A percentile compares a stretch with the other conserved stretches of the same genome.
Conservation (phyloP, 2,797 vertebrate genomes). For the Urosaurus nigricauda region DNA sequence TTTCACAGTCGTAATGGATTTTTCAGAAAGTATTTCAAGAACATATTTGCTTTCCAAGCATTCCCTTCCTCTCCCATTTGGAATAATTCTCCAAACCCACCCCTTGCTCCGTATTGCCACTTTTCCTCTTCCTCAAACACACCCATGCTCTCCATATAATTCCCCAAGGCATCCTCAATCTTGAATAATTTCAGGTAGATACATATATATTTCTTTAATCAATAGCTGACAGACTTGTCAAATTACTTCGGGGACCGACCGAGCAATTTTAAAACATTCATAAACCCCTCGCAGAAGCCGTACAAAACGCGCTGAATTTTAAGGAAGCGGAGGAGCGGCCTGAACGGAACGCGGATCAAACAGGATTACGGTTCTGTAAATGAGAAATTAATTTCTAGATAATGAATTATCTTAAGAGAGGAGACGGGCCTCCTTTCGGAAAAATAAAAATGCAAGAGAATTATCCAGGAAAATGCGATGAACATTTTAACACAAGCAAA, state of each 20-base stretch:
- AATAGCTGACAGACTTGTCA: conserved; percentile 86
- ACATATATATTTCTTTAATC: conserved; percentile 79
- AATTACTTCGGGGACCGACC: conserved; percentile 84
- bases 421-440: conserved; percentile 41
- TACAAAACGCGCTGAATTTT: conserved; percentile 77
- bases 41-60: conserved; percentile 71
- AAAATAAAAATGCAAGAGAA: neutral
- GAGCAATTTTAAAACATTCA: conserved; percentile 86
- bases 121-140: neutral
- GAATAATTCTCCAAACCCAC: conserved; percentile 49
- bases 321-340: conserved; percentile 72
- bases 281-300: conserved; percentile 80
- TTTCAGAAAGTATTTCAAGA: conserved; percentile 67
- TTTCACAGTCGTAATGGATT: conserved; percentile 70
- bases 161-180: conserved; percentile 78
- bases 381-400: conserved; percentile 72
- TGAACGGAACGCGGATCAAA: conserved; percentile 70
- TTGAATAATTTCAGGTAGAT: conserved; percentile 80
- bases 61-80: conserved; percentile 73
- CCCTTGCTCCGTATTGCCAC: neutral
- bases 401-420: conserved; percentile 70
- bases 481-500: too few species aligned
- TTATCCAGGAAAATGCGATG: too few species aligned
- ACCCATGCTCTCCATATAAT: conserved; percentile 75
- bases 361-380: conserved; percentile 74